phyloP scores from a whole-genome alignment of 2,888 invertebrate genomes.

The Poecilobothrus nobilitatus region DNA sequence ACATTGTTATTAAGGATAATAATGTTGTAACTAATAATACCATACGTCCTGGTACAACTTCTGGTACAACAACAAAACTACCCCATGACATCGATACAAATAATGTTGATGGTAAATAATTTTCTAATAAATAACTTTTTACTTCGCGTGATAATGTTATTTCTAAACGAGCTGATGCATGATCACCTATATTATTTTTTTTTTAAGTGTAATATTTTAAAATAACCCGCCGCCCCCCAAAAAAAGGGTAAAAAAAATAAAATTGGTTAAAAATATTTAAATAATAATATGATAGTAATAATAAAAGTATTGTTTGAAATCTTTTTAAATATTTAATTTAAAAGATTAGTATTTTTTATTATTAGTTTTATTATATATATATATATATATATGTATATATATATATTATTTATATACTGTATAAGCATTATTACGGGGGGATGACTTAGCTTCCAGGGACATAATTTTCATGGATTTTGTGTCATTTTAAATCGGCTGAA shows the following conservation, averaged over 20 bases:
- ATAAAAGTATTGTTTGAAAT: too few species aligned
- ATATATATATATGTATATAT: too few species aligned
- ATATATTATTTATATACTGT: too few species aligned
- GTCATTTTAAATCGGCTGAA: too few species aligned
- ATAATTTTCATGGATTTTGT: too few species aligned
- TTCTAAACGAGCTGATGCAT: slow-evolving; percentile 52
- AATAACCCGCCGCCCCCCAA: neutral
- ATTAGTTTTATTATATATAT: too few species aligned
- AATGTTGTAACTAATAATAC: slow-evolving; percentile 53
- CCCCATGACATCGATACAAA: slow-evolving; percentile 61
- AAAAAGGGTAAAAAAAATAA: neutral
- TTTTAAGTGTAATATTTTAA: slow-evolving; percentile 28
- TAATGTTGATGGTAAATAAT: slow-evolving; percentile 55
- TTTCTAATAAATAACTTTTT: slow-evolving; percentile 54
- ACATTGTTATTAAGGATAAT: slow-evolving; percentile 57
- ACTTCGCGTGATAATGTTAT: slow-evolving; percentile 55
- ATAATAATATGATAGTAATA: neutral
- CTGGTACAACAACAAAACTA: slow-evolving; percentile 57
- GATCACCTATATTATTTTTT: slow-evolving; percentile 48
- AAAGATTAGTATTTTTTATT: too few species aligned
- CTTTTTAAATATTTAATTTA: neutral
- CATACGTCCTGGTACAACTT: slow-evolving; percentile 58
- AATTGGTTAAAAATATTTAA: neutral
- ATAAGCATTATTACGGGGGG: too few species aligned
- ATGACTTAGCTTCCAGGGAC: too few species aligned